These are phyloP conservation scores for Holotrichia oblita DNA, from an alignment of 1,140 invertebrate genomes.

Conservation along the genomic window DNA sequence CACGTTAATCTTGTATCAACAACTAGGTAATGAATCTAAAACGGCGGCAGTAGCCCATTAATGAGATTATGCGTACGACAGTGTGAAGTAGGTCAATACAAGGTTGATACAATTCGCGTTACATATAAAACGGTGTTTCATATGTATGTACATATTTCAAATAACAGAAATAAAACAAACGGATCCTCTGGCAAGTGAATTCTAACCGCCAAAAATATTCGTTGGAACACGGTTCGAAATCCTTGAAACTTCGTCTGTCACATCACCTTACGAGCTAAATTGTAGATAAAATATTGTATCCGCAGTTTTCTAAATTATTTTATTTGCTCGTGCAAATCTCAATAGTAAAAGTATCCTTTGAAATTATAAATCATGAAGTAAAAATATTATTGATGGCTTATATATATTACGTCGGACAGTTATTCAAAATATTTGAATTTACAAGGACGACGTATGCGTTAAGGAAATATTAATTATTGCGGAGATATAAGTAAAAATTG, in stretches of 20 bases:
- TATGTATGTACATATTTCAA: not conserved
- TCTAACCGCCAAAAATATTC: not conserved
- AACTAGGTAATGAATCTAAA: constrained; percentile 11
- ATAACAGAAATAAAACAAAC: constrained; percentile 22
- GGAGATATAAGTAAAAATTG: too few species aligned
- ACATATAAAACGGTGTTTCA: constrained; percentile 1
- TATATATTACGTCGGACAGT: too few species aligned
- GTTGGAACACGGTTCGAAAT: constrained; percentile 21
- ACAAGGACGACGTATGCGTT: too few species aligned
- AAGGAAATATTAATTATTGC: too few species aligned
- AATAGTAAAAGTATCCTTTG: too few species aligned
- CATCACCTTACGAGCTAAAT: not conserved
- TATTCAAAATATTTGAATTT: too few species aligned
- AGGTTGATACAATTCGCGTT: constrained; percentile 28
- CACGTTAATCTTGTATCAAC: not conserved
- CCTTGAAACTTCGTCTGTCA: constrained; percentile 21
- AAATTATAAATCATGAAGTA: too few species aligned
- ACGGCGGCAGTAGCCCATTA: not conserved
- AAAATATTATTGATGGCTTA: too few species aligned
- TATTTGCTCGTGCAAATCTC: not conserved
- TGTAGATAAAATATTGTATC: constrained; percentile 5
- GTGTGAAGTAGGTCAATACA: constrained; percentile 25
- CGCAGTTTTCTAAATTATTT: not conserved
- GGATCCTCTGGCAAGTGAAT: constrained; percentile 5
- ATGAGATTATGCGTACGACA: not conserved